Conservation (phyloP, 2,888 invertebrate species). For the Pocota personata region DNA sequence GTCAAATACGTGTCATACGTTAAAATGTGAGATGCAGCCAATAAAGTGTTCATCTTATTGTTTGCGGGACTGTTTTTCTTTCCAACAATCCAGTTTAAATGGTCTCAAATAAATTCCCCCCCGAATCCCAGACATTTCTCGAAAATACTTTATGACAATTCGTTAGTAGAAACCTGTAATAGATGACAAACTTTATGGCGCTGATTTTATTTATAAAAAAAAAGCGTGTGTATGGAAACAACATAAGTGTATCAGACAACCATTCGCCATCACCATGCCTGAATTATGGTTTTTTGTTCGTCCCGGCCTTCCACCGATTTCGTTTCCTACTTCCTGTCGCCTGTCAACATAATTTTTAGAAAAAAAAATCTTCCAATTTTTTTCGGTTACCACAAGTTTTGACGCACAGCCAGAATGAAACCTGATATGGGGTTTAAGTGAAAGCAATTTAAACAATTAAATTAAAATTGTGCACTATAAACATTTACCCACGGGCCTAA, state of each 20-base stretch:
- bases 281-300: not conserved
- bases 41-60: not conserved
- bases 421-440: constrained; percentile 21
- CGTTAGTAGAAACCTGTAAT: constrained; percentile 4
- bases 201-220: not conserved
- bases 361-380: not conserved
- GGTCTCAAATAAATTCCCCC: not conserved
- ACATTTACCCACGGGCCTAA: not conserved
- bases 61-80: not conserved
- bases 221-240: not conserved
- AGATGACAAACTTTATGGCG: constrained; percentile 34
- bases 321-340: constrained; percentile 29
- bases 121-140: not conserved
- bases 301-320: not conserved
- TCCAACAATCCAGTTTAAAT: not conserved
- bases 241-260: constrained; percentile 10
- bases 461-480: not conserved
- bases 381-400: not conserved
- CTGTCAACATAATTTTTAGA: constrained; percentile 6
- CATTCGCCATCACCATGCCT: not conserved
- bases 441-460: constrained; percentile 3
- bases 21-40: not conserved
- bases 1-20: no score
- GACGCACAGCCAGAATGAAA: constrained; percentile 22
- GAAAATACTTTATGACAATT: not conserved